Evolutionary conservation across 2,888 invertebrate genomes (phyloP), one percentile per base, ranked within the genome.

Genomic region (Pelosia muscerda): DNA sequence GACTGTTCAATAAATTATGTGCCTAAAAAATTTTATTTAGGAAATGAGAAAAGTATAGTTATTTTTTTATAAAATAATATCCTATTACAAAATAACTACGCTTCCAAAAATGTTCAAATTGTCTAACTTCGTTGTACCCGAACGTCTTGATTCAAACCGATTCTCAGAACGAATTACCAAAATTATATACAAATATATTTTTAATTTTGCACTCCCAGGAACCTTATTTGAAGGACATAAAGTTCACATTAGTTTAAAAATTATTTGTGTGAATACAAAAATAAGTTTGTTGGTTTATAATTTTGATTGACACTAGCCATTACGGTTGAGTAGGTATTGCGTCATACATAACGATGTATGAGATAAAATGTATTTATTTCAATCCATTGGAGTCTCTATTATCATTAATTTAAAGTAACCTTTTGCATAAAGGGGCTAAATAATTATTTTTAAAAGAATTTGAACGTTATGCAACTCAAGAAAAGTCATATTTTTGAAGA

Each of bases 221-320:
- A 53, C 81, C 76, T 65, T 81, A 79, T 75, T 65, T 34, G 71
- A 62, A 81, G 67, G 76, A 67, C 56, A 79, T 86, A 91, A 76
- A 85, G 88, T 75, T 78, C 75, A 86, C 82, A 85, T 83, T 90
- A 72, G 81, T 65, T 65, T 75, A 72, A 72, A 77, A 76, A 83
- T 83, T 79, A 82, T 82, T 89, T 85, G 79, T 71, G 77, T 79
- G 81, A 77, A 76, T 81, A 85, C 83, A 85, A 79, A 84, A 84
- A 87, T 86, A 89, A 90, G 82, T 91, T 93, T 90, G 92, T 90
- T 87, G 86, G 88, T 88, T 85, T 90, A 89, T 94, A 93, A 94
- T 94, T 95, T 94, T 95, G 94, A 94, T 94, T 95, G 94, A 95
- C 94, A 94, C 91, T 92, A 86, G 90, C 94, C 94, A 94, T 94